Conservation (phyloP, 2,113 vertebrate genomes). For the Ranitomeya variabilis region DNA sequence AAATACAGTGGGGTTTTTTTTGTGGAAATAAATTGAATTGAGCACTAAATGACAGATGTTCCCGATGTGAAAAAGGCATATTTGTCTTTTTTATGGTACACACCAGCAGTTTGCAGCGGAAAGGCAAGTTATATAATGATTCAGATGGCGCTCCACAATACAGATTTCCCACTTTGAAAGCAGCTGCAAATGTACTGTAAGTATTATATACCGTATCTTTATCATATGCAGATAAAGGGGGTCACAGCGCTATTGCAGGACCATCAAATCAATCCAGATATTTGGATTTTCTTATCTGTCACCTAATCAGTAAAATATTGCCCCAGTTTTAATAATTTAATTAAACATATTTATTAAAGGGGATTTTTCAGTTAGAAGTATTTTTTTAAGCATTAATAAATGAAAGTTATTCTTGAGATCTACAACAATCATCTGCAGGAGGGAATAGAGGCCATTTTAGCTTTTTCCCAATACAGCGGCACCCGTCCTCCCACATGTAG, state of each 20-base stretch:
- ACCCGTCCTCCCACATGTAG: too few relatives aligned
- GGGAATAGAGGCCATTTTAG: too few relatives aligned
- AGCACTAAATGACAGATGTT: conserved; percentile 41
- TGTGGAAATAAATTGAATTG: conserved; percentile 44
- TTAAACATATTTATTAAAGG: neutral
- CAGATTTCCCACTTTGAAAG: neutral
- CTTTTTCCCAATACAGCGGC: too few relatives aligned
- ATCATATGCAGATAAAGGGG: conserved; percentile 11
- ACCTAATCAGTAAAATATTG: neutral
- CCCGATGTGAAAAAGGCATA: conserved; percentile 4
- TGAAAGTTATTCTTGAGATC: too few relatives aligned
- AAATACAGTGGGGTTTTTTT: conserved; percentile 15
- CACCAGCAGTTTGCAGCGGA: conserved; percentile 5
- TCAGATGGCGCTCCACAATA: conserved; percentile 16
- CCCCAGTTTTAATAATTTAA: neutral
- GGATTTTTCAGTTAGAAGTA: too few relatives aligned
- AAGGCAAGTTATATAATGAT: conserved; percentile 41
- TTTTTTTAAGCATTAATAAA: too few relatives aligned
- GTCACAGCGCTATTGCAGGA: neutral
- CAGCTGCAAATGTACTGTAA: conserved; percentile 26
- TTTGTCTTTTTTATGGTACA: conserved; percentile 40
- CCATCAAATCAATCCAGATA: neutral
- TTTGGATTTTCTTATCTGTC: neutral
- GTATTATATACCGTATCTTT: neutral
- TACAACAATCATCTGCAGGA: too few relatives aligned